A percentile compares a stretch with the other conserved stretches of the same genome.
Conservation (phyloP, 2,797 vertebrate genomes). For the Brachyalestes nurse region DNA sequence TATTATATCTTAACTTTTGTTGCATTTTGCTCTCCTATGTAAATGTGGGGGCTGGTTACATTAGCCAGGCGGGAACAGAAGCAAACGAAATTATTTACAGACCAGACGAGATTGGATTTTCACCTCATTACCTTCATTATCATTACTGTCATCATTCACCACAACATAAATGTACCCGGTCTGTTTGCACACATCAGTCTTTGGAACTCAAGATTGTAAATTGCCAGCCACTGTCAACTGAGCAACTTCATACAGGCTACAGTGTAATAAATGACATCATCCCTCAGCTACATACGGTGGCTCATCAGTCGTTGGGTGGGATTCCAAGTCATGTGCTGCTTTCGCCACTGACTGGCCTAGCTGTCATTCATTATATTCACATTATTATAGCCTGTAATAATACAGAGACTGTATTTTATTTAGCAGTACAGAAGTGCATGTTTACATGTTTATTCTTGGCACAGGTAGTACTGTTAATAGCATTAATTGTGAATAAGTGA, state of each 20-base stretch:
- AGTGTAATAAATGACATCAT: background rate
- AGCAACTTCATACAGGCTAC: background rate
- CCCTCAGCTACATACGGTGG: background rate
- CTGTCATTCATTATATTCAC: background rate
- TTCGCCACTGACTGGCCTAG: background rate
- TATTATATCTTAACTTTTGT: background rate
- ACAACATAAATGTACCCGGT: background rate
- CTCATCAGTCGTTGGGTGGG: background rate
- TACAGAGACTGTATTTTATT: background rate
- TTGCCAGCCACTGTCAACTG: background rate
- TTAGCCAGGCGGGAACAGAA: background rate
- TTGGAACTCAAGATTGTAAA: background rate
- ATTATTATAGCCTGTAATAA: background rate
- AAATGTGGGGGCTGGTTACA: background rate
- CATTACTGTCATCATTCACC: constrained; percentile 14
- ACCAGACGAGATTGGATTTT: constrained; percentile 22
- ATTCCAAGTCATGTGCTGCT: background rate
- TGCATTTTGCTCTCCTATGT: background rate
- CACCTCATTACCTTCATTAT: constrained; percentile 19
- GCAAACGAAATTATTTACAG: constrained; percentile 18
- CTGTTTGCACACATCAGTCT: constrained; percentile 6
- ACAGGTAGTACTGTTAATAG: too few relatives aligned
- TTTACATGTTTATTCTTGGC: too few relatives aligned
- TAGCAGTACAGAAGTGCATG: too few relatives aligned
- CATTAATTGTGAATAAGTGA: too few relatives aligned